These are phyloP conservation scores for Rhagophthalmus giganteus DNA, from an alignment of 2,888 invertebrate species.

Conservation along the genomic window DNA sequence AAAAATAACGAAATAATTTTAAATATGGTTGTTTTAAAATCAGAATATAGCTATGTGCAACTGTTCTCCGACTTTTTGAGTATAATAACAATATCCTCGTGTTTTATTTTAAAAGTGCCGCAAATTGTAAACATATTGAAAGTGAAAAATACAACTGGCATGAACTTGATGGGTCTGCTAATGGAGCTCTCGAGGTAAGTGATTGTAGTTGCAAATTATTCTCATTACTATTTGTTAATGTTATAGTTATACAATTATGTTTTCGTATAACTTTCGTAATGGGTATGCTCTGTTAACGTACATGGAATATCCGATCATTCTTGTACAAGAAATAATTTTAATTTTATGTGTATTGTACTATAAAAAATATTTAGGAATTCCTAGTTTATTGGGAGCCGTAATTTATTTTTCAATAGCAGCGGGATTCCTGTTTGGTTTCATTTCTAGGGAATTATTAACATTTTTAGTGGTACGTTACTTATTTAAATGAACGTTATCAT, in stretches of 20 bases:
- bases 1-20: background rate
- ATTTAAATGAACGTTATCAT: too few species aligned
- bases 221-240: too few species aligned
- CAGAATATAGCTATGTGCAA: slow-evolving; percentile 31
- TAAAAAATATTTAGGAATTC: slow-evolving; percentile 59
- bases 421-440: slow-evolving; percentile 54
- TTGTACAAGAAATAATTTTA: slow-evolving; percentile 74
- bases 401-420: slow-evolving; percentile 56
- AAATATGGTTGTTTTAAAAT: slow-evolving; percentile 23
- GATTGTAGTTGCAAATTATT: too few species aligned
- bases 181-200: slow-evolving; percentile 72
- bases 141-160: slow-evolving; percentile 69
- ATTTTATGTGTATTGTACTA: slow-evolving; percentile 73
- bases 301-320: slow-evolving; percentile 81
- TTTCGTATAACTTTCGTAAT: slow-evolving; percentile 78
- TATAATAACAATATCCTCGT: slow-evolving; percentile 74
- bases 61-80: slow-evolving; percentile 63
- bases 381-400: slow-evolving; percentile 50
- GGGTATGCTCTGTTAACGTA: slow-evolving; percentile 75
- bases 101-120: slow-evolving; percentile 79
- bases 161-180: slow-evolving; percentile 66
- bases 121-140: slow-evolving; percentile 72
- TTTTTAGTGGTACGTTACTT: slow-evolving; percentile 67
- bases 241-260: slow-evolving; percentile 78
- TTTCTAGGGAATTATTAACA: slow-evolving; percentile 60